These are phyloP conservation scores for Callosobruchus maculatus DNA, from an alignment of 2,888 invertebrate species.

Conservation along the genomic window DNA sequence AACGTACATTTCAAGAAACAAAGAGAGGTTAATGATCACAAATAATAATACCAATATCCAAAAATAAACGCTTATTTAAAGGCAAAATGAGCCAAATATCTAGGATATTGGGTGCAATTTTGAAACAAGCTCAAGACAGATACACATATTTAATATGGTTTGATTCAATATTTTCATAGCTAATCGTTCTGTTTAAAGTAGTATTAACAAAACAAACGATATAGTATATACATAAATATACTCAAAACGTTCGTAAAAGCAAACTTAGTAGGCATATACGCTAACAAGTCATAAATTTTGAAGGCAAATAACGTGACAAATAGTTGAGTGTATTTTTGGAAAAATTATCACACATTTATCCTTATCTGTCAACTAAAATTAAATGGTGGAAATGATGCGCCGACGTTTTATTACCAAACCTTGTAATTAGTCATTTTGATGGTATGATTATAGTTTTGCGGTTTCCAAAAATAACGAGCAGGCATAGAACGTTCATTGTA, in stretches of 20 bases:
- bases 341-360: not conserved
- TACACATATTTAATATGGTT: not conserved
- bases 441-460: not conserved
- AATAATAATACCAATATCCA: not conserved
- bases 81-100: not conserved
- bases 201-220: not conserved
- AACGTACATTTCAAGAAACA: not conserved
- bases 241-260: not conserved
- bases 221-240: not conserved
- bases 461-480: not conserved
- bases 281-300: not conserved
- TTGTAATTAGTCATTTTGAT: not conserved
- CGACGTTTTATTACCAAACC: not conserved
- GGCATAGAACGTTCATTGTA: no score
- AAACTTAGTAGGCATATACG: not conserved
- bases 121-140: not conserved
- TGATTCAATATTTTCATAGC: not conserved
- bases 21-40: not conserved
- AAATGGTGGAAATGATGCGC: not conserved
- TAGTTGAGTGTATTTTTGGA: not conserved
- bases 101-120: not conserved
- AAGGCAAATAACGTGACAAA: not conserved
- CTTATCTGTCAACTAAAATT: not conserved
- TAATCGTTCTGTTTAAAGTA: not conserved
- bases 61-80: not conserved